Percentiles rank a stretch among this genome's conserved stretches.
phyloP scores from a whole-genome alignment of 2,888 invertebrate genomes.

The Drosophila hawaiiensis region DNA sequence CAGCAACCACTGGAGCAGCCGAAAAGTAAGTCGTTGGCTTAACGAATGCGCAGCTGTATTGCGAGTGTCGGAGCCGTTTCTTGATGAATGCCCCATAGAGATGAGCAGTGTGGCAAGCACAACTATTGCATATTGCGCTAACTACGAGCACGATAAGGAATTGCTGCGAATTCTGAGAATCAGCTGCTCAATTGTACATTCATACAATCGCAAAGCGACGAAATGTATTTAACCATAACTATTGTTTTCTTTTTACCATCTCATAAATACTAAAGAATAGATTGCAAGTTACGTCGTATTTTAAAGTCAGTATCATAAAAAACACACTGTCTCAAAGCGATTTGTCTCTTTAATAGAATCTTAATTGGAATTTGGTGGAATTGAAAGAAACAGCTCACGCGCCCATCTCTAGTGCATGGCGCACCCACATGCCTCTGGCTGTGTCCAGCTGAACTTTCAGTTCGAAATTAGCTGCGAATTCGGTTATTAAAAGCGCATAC shows the following conservation, averaged over 20 bases:
- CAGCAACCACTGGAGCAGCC: slow-evolving; percentile 36
- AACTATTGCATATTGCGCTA: background rate
- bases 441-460: slow-evolving; percentile 45
- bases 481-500: slow-evolving; percentile 73
- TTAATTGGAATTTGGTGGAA: slow-evolving; percentile 10
- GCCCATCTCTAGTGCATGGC: slow-evolving; percentile 40
- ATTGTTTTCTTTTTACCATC: background rate
- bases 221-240: background rate
- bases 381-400: slow-evolving; percentile 33
- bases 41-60: slow-evolving; percentile 70
- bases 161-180: background rate
- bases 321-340: background rate
- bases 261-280: background rate
- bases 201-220: background rate
- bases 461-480: slow-evolving; percentile 72
- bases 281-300: background rate
- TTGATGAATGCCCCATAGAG: slow-evolving; percentile 43
- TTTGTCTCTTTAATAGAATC: slow-evolving; percentile 7
- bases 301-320: background rate
- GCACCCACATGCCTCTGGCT: slow-evolving; percentile 65
- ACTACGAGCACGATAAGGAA: background rate
- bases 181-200: background rate
- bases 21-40: slow-evolving; percentile 74
- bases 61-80: slow-evolving; percentile 25
- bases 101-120: slow-evolving; percentile 25